Base-by-base conservation (phyloP, 1,140 invertebrate species). In the Camponotus pennsylvanicus region DNA sequence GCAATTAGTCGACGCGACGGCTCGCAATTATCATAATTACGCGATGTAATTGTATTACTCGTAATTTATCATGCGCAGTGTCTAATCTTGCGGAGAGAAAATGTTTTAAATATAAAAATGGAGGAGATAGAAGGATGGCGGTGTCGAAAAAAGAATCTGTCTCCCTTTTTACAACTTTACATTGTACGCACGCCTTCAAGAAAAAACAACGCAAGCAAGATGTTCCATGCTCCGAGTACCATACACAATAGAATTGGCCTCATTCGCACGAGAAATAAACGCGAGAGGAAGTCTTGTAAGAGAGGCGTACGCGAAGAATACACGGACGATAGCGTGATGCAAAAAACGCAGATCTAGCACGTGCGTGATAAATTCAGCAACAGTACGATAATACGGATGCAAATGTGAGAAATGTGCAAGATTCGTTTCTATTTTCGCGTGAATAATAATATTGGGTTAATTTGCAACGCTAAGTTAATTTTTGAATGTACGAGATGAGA, bases 1-100 rank as follows among this genome's bases (percentile, higher is more conserved):
- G 79, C 79, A 83, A 83, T 83, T 83, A 83, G 69, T 69, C 27
- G 55, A 75, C 69, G 21, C 79, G 79, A 83, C 69, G 79, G 69
- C n/a, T 49, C 55, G 69, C 79, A 83, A 83, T 83, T 83, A 83
- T 83, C 40, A 83, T 83, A 83, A 83, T 83, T 83, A 71, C 79
- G 18, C 79, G 55, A 83, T 61, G 79, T 73, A 83, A 83, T 83
- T 83, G 69, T 61, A 75, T 83, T 83, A 83, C 55, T 45, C 69
- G 55, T 83, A 83, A 73, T 75, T 83, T 61, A 75, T 55, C 75
- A 37, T 42, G 59, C 75, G n/a, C 57, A 75, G 42, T 70, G 52
- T 73, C 55, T 85, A 85, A 75, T 83, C 82, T 87, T 61, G 82
- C 61, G 27, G 1, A 61, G 32, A 34, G 67, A 82, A 82, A 82